Conservation (phyloP, 2,888 invertebrate genomes). For the Gryllus longicercus region DNA sequence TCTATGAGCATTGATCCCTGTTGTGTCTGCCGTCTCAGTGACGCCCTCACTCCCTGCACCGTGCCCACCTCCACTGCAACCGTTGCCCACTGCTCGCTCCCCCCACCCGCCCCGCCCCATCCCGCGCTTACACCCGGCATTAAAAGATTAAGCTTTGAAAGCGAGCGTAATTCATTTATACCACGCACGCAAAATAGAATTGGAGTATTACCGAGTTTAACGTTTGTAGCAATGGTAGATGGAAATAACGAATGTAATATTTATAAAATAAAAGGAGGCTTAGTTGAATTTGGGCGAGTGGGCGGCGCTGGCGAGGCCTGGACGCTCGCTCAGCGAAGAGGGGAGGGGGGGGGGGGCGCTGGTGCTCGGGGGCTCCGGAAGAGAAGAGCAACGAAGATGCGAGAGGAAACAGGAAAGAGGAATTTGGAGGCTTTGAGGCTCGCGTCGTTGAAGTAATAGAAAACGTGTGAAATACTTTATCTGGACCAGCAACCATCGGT, state of each 20-base stretch:
- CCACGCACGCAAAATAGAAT: conserved; percentile 6
- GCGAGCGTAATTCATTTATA: conserved; percentile 5
- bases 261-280: conserved; percentile 8
- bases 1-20: no score
- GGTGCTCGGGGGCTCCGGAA: not conserved
- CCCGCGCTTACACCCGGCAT: not conserved
- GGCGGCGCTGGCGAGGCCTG: not conserved
- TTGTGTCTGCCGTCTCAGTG: no score
- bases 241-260: not conserved
- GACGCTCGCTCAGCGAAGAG: no score
- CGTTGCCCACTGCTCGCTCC: not conserved
- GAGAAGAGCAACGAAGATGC: no score
- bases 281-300: not conserved
- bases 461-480: no score
- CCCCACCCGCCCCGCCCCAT: not conserved
- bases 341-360: not conserved
- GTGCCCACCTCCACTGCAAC: no score
- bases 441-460: no score
- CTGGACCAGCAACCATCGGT: no score
- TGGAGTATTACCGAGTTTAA: conserved; percentile 2
- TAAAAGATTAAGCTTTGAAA: conserved; percentile 8
- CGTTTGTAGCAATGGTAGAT: not conserved
- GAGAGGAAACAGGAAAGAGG: no score
- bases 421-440: no score
- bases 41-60: no score